Evolutionary conservation across 2,888 invertebrate species (phyloP).

Genomic region (Mechanitis mazaeus): DNA sequence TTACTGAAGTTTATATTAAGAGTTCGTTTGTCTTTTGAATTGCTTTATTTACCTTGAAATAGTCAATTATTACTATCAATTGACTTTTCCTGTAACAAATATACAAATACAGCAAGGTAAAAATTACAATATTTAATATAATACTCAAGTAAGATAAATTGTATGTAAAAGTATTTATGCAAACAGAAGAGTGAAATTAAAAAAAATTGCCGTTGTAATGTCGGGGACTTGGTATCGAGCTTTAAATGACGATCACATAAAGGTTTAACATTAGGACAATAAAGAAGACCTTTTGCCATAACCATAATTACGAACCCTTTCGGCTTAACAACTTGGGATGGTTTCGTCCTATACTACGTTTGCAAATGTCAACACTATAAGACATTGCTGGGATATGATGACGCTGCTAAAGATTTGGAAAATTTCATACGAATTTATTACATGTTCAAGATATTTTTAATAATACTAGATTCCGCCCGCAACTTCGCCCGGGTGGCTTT

Average conservation of each 20-base stretch:
- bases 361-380: conserved; percentile 51
- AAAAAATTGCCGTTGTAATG: neutral
- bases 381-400: conserved; percentile 9
- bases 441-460: conserved; percentile 5
- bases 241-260: conserved; percentile 60
- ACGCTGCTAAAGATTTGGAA: neutral
- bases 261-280: conserved; percentile 62
- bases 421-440: neutral
- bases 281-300: conserved; percentile 62
- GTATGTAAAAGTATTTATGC: no score
- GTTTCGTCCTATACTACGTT: conserved; percentile 43
- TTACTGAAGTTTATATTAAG: no score
- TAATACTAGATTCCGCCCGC: no score
- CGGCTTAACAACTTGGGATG: conserved; percentile 53
- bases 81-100: no score
- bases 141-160: no score
- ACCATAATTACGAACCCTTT: conserved; percentile 67
- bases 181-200: neutral
- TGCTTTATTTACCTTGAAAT: no score
- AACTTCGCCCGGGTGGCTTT: no score
- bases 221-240: conserved; percentile 22
- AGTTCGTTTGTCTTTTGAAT: no score
- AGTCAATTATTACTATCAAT: no score
- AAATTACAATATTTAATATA: no score
- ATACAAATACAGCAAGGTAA: no score